Percentiles rank a stretch among this genome's conserved stretches.
These are phyloP conservation scores for Collichthys lucidus DNA, from an alignment of 2,113 vertebrate species.

Conservation along the genomic window DNA sequence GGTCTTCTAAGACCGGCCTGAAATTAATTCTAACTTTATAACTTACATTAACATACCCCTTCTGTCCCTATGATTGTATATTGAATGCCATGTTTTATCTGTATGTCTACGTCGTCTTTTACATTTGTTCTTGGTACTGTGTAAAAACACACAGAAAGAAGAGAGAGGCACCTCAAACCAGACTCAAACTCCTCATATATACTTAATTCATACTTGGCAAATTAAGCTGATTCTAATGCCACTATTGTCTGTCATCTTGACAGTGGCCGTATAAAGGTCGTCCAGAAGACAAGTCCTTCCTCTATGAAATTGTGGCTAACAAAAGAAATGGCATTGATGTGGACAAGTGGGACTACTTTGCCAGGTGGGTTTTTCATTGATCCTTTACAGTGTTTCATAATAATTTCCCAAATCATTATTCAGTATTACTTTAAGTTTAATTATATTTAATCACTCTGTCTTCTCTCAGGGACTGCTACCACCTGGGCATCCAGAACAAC, in stretches of 20 bases:
- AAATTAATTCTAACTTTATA: not conserved
- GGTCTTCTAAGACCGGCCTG: not conserved
- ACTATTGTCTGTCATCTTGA: not conserved
- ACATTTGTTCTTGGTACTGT: not conserved
- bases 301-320: slow-evolving; percentile 97
- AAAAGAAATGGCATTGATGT: slow-evolving; percentile 95
- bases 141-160: not conserved
- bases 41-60: not conserved
- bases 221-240: not conserved
- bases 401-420: not conserved
- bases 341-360: slow-evolving; percentile 99
- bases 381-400: not conserved
- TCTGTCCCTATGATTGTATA: not conserved
- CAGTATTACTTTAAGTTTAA: not conserved
- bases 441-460: not conserved
- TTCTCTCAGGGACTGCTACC: slow-evolving; percentile 90
- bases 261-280: slow-evolving; percentile 92
- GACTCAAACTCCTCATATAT: not conserved
- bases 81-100: not conserved
- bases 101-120: not conserved
- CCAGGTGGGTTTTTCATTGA: slow-evolving; percentile 84
- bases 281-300: slow-evolving; percentile 90
- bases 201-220: not conserved
- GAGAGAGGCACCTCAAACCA: not conserved
- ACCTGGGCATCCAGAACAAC: slow-evolving; percentile 95